Base-by-base conservation (phyloP, 2,888 invertebrate genomes). In the Archaeoteleia sp. region DNA sequence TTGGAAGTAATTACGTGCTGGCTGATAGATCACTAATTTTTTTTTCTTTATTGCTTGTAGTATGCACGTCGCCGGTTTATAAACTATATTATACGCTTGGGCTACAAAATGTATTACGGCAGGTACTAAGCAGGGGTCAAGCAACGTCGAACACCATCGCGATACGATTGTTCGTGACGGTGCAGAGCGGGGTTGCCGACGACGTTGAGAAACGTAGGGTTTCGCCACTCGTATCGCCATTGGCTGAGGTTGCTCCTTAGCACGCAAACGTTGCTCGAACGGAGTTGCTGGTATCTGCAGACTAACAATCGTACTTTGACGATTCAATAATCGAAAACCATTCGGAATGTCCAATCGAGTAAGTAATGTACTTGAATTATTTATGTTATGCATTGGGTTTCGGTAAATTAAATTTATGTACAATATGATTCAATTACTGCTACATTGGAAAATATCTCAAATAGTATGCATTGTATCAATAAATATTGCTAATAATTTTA, bases 151-250 rank as follows among this genome's bases (percentile, higher is more conserved):
- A 70, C 63, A 57, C 65, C 57, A 68, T 70, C 60, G 53, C 63
- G 70, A 70, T 67, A 70, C 65, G 63, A 61, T 70, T 65, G 53
- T 70, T 70, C 65, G 70, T 70, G 67, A 70, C 63, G 60, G 54
- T 15, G 58, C 60, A 32, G 62, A 48, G 54, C 62, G 57, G 55
- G 70, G 55, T 54, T 63, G 51, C 61, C 51, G 63, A 55, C 63
- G 70, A 67, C 70, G 63, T 55, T 60, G 57, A 53, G 57, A 62
- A 70, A 63, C 57, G 61, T 57, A 43, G 37, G 58, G 60, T 42
- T 51, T 60, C 60, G 54, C 58, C 58, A 66, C 58, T 58, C 35
- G 61, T 37, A 32, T 39, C 43, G 67, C 61, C 61, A 61, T 65
- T 61, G 58, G 65, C 37, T 30, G 29, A 60, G 61, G 60, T 61